phyloP scores from a whole-genome alignment of 2,888 invertebrate genomes.

The Melipona bicolor region DNA sequence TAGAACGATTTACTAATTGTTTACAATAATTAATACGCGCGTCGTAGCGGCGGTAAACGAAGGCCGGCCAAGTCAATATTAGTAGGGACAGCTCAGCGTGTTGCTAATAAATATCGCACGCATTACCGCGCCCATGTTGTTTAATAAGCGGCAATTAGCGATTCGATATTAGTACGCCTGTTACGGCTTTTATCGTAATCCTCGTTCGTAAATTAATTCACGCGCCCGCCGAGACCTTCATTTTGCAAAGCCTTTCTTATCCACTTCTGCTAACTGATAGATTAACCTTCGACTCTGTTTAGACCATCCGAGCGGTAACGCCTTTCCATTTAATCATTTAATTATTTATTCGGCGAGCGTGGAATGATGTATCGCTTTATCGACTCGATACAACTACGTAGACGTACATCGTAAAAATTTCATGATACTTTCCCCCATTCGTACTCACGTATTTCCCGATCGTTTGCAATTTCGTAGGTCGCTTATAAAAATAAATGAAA shows the following conservation, averaged over 20 bases:
- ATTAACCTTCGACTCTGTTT: background rate
- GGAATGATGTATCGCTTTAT: background rate
- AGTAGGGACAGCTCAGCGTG: constrained; percentile 24
- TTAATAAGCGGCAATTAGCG: constrained; percentile 72
- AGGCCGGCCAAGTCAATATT: constrained; percentile 54
- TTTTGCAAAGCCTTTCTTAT: constrained; percentile 23
- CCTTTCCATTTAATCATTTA: background rate
- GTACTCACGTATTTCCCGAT: background rate
- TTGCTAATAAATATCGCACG: constrained; percentile 59
- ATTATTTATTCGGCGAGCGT: background rate
- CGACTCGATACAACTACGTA: too few species aligned
- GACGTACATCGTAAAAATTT: background rate
- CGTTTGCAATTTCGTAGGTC: background rate
- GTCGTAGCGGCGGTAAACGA: constrained; percentile 47
- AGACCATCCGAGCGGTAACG: background rate
- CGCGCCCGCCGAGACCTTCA: constrained; percentile 12
- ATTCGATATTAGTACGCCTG: constrained; percentile 71
- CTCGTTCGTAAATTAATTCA: constrained; percentile 72
- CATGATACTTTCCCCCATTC: background rate
- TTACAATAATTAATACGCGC: constrained; percentile 70
- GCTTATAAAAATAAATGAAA: background rate
- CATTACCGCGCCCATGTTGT: constrained; percentile 60
- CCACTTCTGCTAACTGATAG: constrained; percentile 3
- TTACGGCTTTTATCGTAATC: constrained; percentile 72
- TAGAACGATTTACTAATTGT: constrained; percentile 72